Base-by-base conservation (phyloP, 2,113 vertebrate genomes). In the Microtus pennsylvanicus region DNA sequence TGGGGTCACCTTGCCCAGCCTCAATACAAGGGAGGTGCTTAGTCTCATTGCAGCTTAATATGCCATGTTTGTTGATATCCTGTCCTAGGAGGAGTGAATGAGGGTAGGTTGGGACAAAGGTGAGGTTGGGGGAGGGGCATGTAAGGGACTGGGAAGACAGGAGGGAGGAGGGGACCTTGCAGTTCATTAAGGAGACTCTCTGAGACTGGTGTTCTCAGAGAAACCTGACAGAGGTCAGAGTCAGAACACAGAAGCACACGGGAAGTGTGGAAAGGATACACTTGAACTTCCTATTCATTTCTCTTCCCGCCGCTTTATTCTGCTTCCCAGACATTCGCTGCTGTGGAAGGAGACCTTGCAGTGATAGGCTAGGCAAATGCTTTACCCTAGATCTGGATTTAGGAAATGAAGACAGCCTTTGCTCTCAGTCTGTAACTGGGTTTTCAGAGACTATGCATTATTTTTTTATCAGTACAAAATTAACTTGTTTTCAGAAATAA, bases 401-500 rank as follows among this genome's bases (percentile, higher is more conserved):
- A 55, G 28, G 93, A 90, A 80, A 65, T 74, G 72, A 90, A 38
- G 61, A 70, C 5, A 70, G 13, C 33, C 42, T 95, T 89, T 86
- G 42, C 72, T 95, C 22, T 75, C 42, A 45, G 2, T 80, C 52
- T 81, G 13, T 33, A 70, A 45, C 8, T 75, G 35, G 24, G 52
- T 45, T 85, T 58, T 77, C 58, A 65, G n/a, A 87, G 12, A 33
- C 78, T 80, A 38, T 90, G 1, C 28, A 61, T 52, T 52, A 12
- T 22, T 75, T 96, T 96, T 96, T 89, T 88, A 69, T 93, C 50
- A 70, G 80, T 47, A 76, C 9, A 69, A 80, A 82, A 65, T 91
- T 52, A 83, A 70, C 69, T 38, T 28, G 35, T 19, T 75, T 90
- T 93, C 55, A 89, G 65, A 90, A 90, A 61, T 61, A 76, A 14